Evolutionary conservation across 2,113 vertebrate genomes (phyloP), one percentile per base, ranked within the genome.

Genomic region (Benitochromis conjunctus): DNA sequence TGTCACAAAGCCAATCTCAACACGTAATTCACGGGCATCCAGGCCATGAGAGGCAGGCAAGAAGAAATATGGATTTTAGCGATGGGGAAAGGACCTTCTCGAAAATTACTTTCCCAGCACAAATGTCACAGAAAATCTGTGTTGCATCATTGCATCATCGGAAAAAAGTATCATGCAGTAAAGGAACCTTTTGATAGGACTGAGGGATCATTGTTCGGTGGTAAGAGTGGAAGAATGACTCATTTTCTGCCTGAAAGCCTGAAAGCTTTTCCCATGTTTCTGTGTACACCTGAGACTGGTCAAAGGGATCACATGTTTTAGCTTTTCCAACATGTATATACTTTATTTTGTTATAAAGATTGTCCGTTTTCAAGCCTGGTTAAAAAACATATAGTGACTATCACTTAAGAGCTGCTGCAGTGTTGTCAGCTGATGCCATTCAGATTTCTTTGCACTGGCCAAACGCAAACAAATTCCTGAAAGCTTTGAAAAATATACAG

Each of bases 1-100:
- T 92, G 91, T 92, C 88, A 16, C 5, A 7, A 36, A 84, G 94
- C 94, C 94, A 94, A 94, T 85, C 86, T 88, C 85, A 95, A 95
- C 93, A 95, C 69, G 29, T 88, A 78, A 82, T 89, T 93, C 89
- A 64, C 62, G 48, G 89, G 89, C 83, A 91, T 88, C 57, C 89
- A 81, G 87, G 92, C 93, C 74, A 84, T 53, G 71, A 78, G 85
- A 54, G 64, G 83, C 64, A 51, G 46, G 80, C 76, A 88, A 84
- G 88, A 80, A 89, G 82, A 94, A 93, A 90, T 90, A 89, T 92
- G 83, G 82, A 90, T 93, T 94, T 89, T 85, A 85, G 90, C 57
- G 64, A 74, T 53, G 74, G 81, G 54, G 85, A 88, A 53, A 7
- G 8, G 62, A 57, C 82, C 79, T 84, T 91, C 64, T 66, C 86